Evolutionary conservation across 2,113 vertebrate genomes (phyloP).

Genomic region (Oryzias woworae): DNA sequence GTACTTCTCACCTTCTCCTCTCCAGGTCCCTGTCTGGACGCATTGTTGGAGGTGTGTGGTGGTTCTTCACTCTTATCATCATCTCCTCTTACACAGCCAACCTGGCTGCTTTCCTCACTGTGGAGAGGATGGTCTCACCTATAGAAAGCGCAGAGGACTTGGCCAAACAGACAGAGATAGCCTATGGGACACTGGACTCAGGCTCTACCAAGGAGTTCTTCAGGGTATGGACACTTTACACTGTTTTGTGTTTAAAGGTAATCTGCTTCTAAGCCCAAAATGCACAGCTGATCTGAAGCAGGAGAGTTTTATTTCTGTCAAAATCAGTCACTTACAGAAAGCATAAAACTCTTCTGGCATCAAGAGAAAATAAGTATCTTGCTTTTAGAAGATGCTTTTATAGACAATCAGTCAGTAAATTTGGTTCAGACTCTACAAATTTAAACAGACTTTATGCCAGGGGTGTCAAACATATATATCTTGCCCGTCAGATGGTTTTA

Average conservation of each 20-base stretch:
- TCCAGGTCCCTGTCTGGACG: conserved; percentile 96
- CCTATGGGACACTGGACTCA: conserved; percentile 96
- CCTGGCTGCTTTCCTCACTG: conserved; percentile 97
- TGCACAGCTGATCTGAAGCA: not conserved
- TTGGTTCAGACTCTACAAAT: no score
- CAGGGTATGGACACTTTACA: conserved; percentile 81
- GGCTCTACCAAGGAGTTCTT: conserved; percentile 99
- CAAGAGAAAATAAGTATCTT: no score
- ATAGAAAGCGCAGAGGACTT: conserved; percentile 99
- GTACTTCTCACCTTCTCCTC: not conserved
- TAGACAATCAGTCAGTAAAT: no score
- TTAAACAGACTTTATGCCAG: no score
- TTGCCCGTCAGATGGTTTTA: no score
- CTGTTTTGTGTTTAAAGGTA: not conserved
- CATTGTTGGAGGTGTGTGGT: conserved; percentile 98
- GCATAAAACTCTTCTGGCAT: no score
- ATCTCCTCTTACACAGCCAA: conserved; percentile 99
- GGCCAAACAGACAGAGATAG: conserved; percentile 98
- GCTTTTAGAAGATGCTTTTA: no score
- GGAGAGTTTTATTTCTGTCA: no score
- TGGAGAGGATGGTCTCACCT: conserved; percentile 98
- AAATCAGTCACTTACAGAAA: no score
- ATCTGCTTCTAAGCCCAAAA: conserved; percentile 1
- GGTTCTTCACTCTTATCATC: conserved; percentile 99
- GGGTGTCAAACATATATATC: no score